These are phyloP conservation scores for Apodemus speciosus DNA, from an alignment of 2,113 vertebrate species.

Conservation along the genomic window DNA sequence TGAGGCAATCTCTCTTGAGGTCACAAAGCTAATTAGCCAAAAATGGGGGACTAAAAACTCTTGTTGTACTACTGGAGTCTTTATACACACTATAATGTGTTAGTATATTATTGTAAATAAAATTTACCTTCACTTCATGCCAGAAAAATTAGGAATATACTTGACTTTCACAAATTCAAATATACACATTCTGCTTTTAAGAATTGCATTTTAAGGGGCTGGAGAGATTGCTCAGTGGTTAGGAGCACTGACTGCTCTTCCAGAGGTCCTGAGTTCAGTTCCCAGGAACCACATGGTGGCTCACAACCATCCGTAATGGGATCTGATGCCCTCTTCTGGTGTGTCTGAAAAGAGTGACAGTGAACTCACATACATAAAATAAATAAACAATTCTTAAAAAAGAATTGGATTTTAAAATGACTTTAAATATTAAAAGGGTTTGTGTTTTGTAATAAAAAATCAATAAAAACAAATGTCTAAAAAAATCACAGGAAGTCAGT, in stretches of 20 bases:
- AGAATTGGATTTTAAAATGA: slow-evolving; percentile 43
- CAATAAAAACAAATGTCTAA: slow-evolving; percentile 16
- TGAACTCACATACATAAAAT: no score
- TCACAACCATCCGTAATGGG: no score
- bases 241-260: no score
- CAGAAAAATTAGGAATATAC: slow-evolving; percentile 21
- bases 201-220: slow-evolving; percentile 39
- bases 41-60: not conserved
- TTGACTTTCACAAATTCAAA: slow-evolving; percentile 53
- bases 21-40: not conserved
- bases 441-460: slow-evolving; percentile 41
- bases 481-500: not conserved
- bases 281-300: no score
- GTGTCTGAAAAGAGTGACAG: no score
- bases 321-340: no score
- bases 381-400: no score
- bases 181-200: slow-evolving; percentile 37
- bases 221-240: no score
- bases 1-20: not conserved
- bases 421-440: slow-evolving; percentile 65
- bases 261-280: no score
- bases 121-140: not conserved
- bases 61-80: not conserved
- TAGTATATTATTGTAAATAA: not conserved
- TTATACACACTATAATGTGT: not conserved